Conservation (phyloP, 1,140 invertebrate genomes). For the Ectropis grisescens region DNA sequence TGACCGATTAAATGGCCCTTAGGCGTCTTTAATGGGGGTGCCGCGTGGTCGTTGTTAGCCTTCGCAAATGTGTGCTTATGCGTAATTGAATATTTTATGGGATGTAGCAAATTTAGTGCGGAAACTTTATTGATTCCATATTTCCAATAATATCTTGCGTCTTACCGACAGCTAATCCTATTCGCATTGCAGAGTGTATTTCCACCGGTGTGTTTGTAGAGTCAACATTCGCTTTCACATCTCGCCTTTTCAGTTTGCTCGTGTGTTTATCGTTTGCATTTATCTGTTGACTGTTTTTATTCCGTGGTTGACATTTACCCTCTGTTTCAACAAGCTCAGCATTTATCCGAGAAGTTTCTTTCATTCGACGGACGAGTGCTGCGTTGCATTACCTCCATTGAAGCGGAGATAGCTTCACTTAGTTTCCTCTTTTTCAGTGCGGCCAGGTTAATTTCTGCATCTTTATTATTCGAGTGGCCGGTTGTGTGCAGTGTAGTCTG, state of each 20-base stretch:
- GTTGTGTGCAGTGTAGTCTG: slow-evolving; percentile 48
- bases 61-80: slow-evolving; percentile 67
- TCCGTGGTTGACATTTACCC: slow-evolving; percentile 65
- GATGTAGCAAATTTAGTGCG: slow-evolving; percentile 48
- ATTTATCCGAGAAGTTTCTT: slow-evolving; percentile 56
- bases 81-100: slow-evolving; percentile 69
- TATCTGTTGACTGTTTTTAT: slow-evolving; percentile 70
- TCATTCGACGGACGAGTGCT: slow-evolving; percentile 58
- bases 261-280: slow-evolving; percentile 66
- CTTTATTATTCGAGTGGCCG: slow-evolving; percentile 67
- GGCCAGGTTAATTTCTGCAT: slow-evolving; percentile 65
- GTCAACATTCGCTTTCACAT: slow-evolving; percentile 42
- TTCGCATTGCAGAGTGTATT: slow-evolving; percentile 4
- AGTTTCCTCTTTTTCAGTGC: slow-evolving; percentile 64
- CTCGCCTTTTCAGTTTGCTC: slow-evolving; percentile 48
- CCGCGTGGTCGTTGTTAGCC: slow-evolving; percentile 66
- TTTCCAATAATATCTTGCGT: slow-evolving; percentile 4
- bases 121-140: slow-evolving; percentile 50
- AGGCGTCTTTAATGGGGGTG: slow-evolving; percentile 68
- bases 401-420: slow-evolving; percentile 66
- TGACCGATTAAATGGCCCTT: slow-evolving; percentile 70
- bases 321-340: slow-evolving; percentile 54
- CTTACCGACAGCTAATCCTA: neutral
- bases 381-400: slow-evolving; percentile 61
- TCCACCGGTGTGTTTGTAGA: slow-evolving; percentile 16